Evolutionary conservation across 2,113 vertebrate species (phyloP).

Genomic region (Cisticola juncidis): DNA sequence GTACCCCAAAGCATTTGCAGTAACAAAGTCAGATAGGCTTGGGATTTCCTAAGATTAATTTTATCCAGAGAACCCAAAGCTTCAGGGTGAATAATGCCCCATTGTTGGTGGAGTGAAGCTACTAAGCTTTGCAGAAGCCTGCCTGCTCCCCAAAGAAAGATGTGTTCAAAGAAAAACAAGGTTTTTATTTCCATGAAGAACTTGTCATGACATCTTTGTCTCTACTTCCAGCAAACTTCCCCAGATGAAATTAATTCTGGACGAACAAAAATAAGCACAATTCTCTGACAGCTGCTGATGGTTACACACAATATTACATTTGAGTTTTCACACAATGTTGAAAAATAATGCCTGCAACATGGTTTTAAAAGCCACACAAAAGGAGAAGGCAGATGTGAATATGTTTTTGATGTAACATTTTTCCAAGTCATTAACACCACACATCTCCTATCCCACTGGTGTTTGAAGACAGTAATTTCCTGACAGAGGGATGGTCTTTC

Average conservation of each 20-base stretch:
- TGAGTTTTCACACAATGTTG: background rate
- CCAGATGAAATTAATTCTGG: background rate
- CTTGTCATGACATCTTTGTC: rapidly evolving
- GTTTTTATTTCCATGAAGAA: background rate
- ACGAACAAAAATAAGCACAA: background rate
- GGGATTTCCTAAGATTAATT: background rate
- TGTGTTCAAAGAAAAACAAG: background rate
- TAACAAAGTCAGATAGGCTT: background rate
- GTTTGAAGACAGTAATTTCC: background rate
- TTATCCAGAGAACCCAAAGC: background rate
- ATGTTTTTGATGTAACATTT: background rate
- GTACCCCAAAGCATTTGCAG: background rate
- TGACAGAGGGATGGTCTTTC: background rate
- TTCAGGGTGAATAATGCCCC: background rate
- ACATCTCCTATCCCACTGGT: background rate
- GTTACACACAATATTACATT: background rate
- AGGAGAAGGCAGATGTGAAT: background rate
- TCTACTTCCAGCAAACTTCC: background rate
- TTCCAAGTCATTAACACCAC: background rate
- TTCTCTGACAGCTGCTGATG: background rate
- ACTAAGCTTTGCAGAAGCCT: background rate
- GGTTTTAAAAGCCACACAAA: background rate
- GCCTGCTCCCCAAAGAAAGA: background rate
- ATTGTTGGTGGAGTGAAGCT: background rate
- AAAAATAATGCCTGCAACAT: background rate